A percentile compares a stretch with the other conserved stretches of the same genome.
Evolutionary conservation across 2,797 vertebrate species (phyloP).

Genomic region (Gobio occitaniae): DNA sequence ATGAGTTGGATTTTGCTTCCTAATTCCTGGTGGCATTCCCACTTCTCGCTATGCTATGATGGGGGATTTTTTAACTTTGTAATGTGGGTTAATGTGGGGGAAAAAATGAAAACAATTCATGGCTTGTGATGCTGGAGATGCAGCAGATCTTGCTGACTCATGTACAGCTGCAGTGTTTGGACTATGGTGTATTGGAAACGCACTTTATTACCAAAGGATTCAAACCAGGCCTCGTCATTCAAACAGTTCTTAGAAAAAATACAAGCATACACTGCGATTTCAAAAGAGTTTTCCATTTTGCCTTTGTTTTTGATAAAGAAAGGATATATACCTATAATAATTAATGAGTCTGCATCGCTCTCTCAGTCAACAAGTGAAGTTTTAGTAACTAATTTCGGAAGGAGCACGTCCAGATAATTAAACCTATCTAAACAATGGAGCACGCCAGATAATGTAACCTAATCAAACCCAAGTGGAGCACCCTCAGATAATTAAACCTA

Average conservation of each 20-base stretch:
- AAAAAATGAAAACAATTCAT: conserved; percentile 2
- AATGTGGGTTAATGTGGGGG: not conserved
- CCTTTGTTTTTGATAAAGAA: conserved; percentile 67
- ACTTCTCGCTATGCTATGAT: not conserved
- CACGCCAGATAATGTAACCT: no score
- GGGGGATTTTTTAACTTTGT: not conserved
- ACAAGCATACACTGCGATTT: conserved; percentile 41
- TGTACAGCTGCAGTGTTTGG: not conserved
- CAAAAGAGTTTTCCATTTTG: conserved; percentile 59
- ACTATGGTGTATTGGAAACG: not conserved
- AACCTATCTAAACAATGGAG: no score
- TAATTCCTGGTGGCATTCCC: not conserved
- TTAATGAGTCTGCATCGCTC: conserved; percentile 18
- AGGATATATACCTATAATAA: conserved; percentile 37
- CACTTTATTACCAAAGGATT: conserved; percentile 10
- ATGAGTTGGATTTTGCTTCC: conserved; percentile 27
- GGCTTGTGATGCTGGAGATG: not conserved
- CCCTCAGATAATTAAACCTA: no score
- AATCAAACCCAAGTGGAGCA: no score
- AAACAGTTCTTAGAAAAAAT: not conserved
- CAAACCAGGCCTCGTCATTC: conserved; percentile 7
- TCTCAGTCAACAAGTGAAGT: not conserved
- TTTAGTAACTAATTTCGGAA: no score
- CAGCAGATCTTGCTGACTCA: not conserved
- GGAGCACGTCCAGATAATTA: no score